Evolutionary conservation across 2,888 invertebrate species (phyloP), one percentile per base, ranked within the genome.

Genomic region (Cephus nigrinus): DNA sequence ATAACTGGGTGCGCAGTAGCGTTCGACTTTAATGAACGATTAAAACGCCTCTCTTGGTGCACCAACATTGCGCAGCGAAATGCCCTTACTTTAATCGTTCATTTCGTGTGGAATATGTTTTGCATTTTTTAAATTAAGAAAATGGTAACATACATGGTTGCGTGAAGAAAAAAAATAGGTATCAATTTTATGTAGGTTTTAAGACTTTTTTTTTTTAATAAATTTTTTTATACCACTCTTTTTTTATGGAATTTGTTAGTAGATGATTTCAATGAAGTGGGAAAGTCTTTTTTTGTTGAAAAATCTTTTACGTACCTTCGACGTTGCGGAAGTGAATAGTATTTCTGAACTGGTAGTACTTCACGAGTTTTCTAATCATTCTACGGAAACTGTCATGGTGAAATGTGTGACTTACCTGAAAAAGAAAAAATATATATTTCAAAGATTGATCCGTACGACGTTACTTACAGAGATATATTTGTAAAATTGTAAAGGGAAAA

Each of bases 341-440:
- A 23, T 23, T 23, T 55, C 0, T 23, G 23, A 55, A 55, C 55
- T 55, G 9, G 2, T 15, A 55, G 0, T 23, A 9, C 55, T 23
- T 9, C 55, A 9, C 9, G 23, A 55, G 2, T 23, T 23, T 55
- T 55, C 2, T 9, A 55, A 55, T 55, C 23, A 23, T 55, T 55
- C 9, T 55, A 55, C 55, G 23, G 23, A 23, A 55, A 9, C 9
- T 23, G 55, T 55, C 55, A 55, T 23, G 23, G 9, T 55, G 40
- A 23, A 55, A 55, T 40, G 40, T 23, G 55, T 55, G 1, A 87
- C 87, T 87, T 84, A 87, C 87, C 87, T 87, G 81, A 68, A 87
- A 87, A 82, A 86, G 31, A 83, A 77, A 79, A 80, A 77, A 79
- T 30, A 40, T 78, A 71, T 75, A 33, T 73, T 84, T 76, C 35